phyloP scores from a whole-genome alignment of 2,888 invertebrate species.

The Drosophila emarginata region DNA sequence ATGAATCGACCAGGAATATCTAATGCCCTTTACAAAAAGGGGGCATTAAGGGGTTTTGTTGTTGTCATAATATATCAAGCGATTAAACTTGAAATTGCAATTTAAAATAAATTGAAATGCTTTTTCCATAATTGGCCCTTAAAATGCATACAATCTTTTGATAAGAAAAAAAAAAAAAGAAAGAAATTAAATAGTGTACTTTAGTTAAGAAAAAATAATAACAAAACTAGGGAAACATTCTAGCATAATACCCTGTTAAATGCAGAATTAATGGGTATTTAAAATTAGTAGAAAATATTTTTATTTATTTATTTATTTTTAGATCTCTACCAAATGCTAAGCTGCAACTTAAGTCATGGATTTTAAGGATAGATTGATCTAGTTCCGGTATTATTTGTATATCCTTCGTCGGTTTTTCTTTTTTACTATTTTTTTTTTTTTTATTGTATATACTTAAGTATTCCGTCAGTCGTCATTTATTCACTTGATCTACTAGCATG shows the following conservation, averaged over 20 bases:
- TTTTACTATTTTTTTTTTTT: background rate
- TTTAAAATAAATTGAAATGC: background rate
- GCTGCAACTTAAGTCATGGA: no score
- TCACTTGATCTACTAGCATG: slow-evolving; percentile 4
- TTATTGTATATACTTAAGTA: background rate
- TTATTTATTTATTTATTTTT: no score
- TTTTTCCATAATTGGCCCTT: background rate
- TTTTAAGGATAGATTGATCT: no score
- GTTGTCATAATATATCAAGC: slow-evolving; percentile 29
- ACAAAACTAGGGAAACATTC: no score
- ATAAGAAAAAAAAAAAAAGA: no score
- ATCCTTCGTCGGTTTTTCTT: background rate
- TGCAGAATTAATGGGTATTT: no score
- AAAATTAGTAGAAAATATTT: no score
- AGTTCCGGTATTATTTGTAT: background rate
- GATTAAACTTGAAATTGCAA: slow-evolving; percentile 28
- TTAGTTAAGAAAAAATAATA: no score
- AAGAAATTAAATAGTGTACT: no score
- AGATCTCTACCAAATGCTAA: no score
- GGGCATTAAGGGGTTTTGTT: slow-evolving; percentile 25
- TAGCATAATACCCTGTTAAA: no score
- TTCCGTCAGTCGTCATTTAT: background rate
- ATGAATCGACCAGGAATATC: slow-evolving; percentile 1
- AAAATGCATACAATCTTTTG: background rate
- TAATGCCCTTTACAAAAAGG: background rate